Evolutionary conservation across 2,888 invertebrate species (phyloP).

Genomic region (Trileptium ribeirensis): DNA sequence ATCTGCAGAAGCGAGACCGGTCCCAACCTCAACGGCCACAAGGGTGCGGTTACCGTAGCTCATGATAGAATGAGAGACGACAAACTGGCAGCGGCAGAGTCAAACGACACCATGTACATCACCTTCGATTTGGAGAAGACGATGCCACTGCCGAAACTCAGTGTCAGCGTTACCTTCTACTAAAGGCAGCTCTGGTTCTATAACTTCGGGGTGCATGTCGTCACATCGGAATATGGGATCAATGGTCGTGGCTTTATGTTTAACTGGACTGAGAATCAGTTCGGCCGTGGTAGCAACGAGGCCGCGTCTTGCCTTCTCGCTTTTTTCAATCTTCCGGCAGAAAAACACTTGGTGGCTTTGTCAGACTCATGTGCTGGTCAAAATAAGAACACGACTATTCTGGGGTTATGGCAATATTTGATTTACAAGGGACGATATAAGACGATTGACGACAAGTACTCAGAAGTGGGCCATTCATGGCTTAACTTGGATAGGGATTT

Average conservation of each 20-base stretch:
- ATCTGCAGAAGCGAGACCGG: too few relatives aligned
- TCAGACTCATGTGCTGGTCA: too few relatives aligned
- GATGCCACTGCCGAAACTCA: neutral
- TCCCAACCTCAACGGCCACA: too few relatives aligned
- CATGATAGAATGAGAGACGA: too few relatives aligned
- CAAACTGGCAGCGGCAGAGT: too few relatives aligned
- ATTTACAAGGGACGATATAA: neutral
- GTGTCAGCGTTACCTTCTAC: neutral
- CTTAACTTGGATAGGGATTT: slow-evolving; percentile 1
- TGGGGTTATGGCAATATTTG: neutral
- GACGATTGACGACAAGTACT: neutral
- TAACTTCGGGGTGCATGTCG: neutral
- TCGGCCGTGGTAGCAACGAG: neutral
- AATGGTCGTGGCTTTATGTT: neutral
- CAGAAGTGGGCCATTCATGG: slow-evolving; percentile 7
- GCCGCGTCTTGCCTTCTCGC: neutral
- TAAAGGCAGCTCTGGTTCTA: neutral
- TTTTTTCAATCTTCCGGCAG: too few relatives aligned
- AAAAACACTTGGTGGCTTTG: too few relatives aligned
- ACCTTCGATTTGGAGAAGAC: too few relatives aligned
- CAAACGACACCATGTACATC: too few relatives aligned
- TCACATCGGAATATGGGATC: neutral
- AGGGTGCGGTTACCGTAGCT: too few relatives aligned
- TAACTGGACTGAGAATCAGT: neutral
- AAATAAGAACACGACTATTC: neutral